Base-by-base conservation (phyloP, 2,888 invertebrate genomes). In the Agonopterix subpropinquella region DNA sequence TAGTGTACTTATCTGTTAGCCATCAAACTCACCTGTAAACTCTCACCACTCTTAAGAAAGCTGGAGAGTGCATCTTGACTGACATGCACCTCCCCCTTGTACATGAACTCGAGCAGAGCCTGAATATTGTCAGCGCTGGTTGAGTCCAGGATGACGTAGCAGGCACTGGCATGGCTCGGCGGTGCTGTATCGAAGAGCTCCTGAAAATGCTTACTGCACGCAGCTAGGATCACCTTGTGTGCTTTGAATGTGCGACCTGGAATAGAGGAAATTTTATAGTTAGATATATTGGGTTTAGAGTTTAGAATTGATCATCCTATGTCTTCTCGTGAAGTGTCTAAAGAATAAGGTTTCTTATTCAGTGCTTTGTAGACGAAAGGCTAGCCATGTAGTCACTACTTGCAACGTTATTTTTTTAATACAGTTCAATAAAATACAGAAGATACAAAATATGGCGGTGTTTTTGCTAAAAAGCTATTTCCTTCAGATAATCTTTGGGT, bases 1-100 rank as follows among this genome's bases (percentile, higher is more conserved):
- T n/a, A n/a, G n/a, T n/a, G 3, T 18, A 18, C 18, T 28, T 5
- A 28, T 28, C 7, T 49, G 4, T n/a, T 39, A 39, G 39, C 4
- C n/a, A 4, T 9, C n/a, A n/a, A 8, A 39, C 54, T 48, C 41
- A 95, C 95, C 92, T 96, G 96, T 70, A 96, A 90, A 83, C 94
- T 95, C 88, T 96, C 96, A 49, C 96, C 96, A 61, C 96, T 96
- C 86, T 96, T 96, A 58, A 96, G 92, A 79, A 96, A 96, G 83
- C 96, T 95, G 73, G 95, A 95, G 64, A 96, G 92, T 59, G 95
- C 95, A 82, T 96, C 96, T 87, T 96, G 96, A 66, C 96, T 96
- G 70, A 96, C 96, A 80, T 96, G 96, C 64, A 96, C 96, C 85
- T 96, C 96, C 52, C 96, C 96, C 80, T 96, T 96, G 90, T 96